Evolutionary conservation across 2,797 vertebrate species (phyloP), one percentile per base, ranked within the genome.

Genomic region (Thunnus albacares): DNA sequence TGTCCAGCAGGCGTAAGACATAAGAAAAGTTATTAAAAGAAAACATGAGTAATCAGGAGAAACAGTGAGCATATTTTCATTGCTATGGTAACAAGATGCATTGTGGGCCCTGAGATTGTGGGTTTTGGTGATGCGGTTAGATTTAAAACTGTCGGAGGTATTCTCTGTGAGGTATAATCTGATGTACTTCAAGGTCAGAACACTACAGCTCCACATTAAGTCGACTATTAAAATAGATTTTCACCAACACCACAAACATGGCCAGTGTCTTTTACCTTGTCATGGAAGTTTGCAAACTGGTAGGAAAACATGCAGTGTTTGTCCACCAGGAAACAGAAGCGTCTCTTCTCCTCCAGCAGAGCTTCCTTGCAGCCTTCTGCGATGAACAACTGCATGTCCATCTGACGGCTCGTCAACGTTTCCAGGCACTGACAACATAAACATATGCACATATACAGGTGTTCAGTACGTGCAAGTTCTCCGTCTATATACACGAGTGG

Each of bases 301-400:
- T 94, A 95, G 41, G 97, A 95, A 73, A 99, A 97, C 91, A 90
- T 94, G 87, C 98, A 99, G 93, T 99, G 98, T 85, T 98, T 99
- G 95, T 99, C 98, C 73, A 98, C 97, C 69, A 99, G 95, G 76
- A 99, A 99, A 81, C 98, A 99, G 94, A 98, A 99, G 30, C 98
- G 96, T 82, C 98, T 96, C 82, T 98, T 99, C 92, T 99, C 98
- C 88, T 99, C 98, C 41, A 98, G 95, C 6, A 99, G 94, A 74
- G 98, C 98, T 80, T 99, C 98, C 79, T 93, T 96, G 90, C 97
- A 99, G 77, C 98, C 97, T 4, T 99, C 98, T 4, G 97, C 97
- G 6, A 99, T 96, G 65, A 98, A 99, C 86, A 95, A 91, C 94
- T 99, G 98, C 92, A 99, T 97, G 70, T 99, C 98, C 71, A 92